Evolutionary conservation across 2,113 vertebrate species (phyloP).

Genomic region (Egretta garzetta): DNA sequence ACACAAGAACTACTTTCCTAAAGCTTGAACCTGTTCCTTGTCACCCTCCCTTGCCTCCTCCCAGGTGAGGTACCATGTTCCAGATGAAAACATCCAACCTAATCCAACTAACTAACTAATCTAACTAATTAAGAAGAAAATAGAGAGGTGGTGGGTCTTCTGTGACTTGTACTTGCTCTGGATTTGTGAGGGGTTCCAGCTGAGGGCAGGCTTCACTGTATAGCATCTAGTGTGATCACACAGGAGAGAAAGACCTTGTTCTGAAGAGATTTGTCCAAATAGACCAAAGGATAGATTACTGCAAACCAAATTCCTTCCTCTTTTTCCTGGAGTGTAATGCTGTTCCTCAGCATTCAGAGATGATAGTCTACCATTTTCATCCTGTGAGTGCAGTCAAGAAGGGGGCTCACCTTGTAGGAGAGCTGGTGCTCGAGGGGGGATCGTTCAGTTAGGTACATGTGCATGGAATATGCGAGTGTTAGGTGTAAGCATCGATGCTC

Average conservation of each 20-base stretch:
- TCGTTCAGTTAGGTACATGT: accelerated
- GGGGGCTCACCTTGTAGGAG: accelerated
- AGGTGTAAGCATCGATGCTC: neutral
- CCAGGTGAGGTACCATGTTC: neutral
- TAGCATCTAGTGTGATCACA: neutral
- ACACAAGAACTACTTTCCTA: neutral
- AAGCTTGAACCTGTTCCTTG: neutral
- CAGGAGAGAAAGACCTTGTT: neutral
- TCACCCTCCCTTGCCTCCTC: neutral
- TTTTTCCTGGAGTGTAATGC: neutral
- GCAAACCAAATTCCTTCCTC: neutral
- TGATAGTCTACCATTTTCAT: neutral
- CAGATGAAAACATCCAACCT: neutral
- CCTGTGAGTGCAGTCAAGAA: neutral
- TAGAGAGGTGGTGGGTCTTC: neutral
- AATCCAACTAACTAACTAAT: neutral
- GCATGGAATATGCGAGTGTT: neutral
- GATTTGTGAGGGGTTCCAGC: neutral
- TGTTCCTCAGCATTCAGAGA: neutral
- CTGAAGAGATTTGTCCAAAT: neutral
- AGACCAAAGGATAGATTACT: neutral
- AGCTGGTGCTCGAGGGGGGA: neutral
- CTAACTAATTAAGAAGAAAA: neutral
- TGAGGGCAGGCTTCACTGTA: neutral
- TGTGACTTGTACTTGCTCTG: neutral